These are phyloP conservation scores for Latheticus oryzae DNA, from an alignment of 2,888 invertebrate species.

Conservation along the genomic window DNA sequence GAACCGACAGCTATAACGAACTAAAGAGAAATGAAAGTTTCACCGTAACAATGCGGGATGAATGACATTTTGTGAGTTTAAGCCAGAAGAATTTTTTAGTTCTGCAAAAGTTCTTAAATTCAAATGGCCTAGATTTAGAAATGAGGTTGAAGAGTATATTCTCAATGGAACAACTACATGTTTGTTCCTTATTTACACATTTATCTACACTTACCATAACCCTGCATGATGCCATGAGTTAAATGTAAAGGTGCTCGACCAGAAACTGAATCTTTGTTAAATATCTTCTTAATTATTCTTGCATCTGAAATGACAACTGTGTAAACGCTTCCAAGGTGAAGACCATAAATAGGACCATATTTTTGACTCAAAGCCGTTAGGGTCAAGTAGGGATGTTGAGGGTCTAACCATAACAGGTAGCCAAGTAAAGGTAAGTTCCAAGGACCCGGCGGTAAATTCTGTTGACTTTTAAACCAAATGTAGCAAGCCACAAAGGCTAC, in stretches of 20 bases:
- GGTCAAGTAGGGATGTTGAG: conserved; percentile 76
- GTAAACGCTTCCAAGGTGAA: conserved; percentile 80
- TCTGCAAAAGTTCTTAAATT: too few species aligned
- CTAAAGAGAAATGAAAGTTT: conserved; percentile 47
- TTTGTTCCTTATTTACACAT: not conserved
- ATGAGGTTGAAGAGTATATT: too few species aligned
- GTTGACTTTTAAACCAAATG: conserved; percentile 46
- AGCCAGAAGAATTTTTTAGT: not conserved
- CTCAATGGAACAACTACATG: too few species aligned
- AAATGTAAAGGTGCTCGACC: conserved; percentile 85
- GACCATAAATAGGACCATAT: conserved; percentile 80
- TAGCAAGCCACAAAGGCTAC: conserved; percentile 36
- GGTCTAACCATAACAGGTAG: conserved; percentile 80
- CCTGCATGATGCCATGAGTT: conserved; percentile 89
- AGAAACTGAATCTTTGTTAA: conserved; percentile 77
- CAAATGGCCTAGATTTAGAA: too few species aligned
- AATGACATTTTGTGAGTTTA: conserved; percentile 45
- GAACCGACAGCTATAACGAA: conserved; percentile 38
- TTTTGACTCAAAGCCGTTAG: conserved; percentile 74
- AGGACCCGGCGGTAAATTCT: conserved; percentile 80
- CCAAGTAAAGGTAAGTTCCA: conserved; percentile 83
- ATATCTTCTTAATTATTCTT: conserved; percentile 76
- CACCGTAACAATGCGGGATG: conserved; percentile 54
- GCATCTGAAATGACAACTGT: conserved; percentile 84
- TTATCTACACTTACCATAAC: conserved; percentile 79